A percentile compares a stretch with the other conserved stretches of the same genome.
phyloP scores from a whole-genome alignment of 2,888 invertebrate genomes.

The Volucella inflata region DNA sequence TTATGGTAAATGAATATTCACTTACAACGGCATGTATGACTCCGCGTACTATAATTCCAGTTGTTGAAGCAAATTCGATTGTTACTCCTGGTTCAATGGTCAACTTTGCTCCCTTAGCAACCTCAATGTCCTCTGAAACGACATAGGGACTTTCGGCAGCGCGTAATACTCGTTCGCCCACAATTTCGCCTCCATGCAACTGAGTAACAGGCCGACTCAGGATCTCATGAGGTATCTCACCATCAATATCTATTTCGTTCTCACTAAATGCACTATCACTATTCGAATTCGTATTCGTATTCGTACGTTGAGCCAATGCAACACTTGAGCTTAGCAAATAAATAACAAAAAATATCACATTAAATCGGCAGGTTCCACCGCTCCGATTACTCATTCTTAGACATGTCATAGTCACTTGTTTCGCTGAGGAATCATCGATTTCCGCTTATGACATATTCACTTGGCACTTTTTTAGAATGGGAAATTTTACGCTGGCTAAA shows the following conservation, averaged over 20 bases:
- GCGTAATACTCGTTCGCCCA: conserved; percentile 81
- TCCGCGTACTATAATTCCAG: conserved; percentile 96
- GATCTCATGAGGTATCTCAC: conserved; percentile 48
- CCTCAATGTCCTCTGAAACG: conserved; percentile 90
- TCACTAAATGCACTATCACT: conserved; percentile 58
- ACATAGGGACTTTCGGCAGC: conserved; percentile 89
- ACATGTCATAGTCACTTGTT: conserved; percentile 61
- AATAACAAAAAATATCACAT: conserved; percentile 65
- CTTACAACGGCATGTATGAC: conserved; percentile 94
- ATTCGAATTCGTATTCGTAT: conserved; percentile 4
- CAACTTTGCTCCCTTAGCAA: conserved; percentile 91
- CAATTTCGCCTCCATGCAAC: conserved; percentile 81
- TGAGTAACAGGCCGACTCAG: conserved; percentile 78
- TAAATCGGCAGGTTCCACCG: conserved; percentile 40
- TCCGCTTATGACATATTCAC: conserved; percentile 61
- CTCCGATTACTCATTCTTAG: conserved; percentile 69
- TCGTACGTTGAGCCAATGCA: conserved; percentile 35
- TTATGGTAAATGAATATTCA: conserved; percentile 77
- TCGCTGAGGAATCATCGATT: conserved; percentile 56
- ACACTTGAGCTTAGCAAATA: conserved; percentile 19
- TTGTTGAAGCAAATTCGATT: conserved; percentile 94
- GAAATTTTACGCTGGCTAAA: conserved; percentile 25
- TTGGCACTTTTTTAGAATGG: conserved; percentile 11
- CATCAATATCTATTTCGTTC: conserved; percentile 68
- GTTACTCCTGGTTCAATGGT: conserved; percentile 95